These are phyloP conservation scores for Chironomus riparius DNA, from an alignment of 2,888 invertebrate genomes.

Conservation along the genomic window DNA sequence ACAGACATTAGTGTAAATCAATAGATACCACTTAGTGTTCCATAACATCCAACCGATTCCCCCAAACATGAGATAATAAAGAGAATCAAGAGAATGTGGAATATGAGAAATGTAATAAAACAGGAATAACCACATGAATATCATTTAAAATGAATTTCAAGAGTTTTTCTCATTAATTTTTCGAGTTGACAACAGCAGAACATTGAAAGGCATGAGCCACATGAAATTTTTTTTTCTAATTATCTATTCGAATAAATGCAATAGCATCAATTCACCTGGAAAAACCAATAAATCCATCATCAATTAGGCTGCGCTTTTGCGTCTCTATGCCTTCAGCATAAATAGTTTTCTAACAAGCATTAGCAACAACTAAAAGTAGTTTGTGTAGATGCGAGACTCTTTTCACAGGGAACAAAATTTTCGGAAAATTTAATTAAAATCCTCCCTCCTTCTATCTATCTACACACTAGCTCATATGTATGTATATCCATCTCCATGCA, in stretches of 20 bases:
- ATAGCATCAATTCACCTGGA: constrained; percentile 7
- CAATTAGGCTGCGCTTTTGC: constrained; percentile 3
- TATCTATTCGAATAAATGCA: neutral
- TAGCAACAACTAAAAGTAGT: neutral
- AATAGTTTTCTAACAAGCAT: neutral
- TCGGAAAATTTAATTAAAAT: constrained; percentile 5
- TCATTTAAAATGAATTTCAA: too few relatives aligned
- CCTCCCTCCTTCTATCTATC: neutral
- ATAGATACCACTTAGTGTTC: too few relatives aligned
- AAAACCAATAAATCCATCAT: constrained; percentile 12
- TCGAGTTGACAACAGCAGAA: neutral
- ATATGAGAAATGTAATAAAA: too few relatives aligned
- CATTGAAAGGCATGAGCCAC: too few relatives aligned
- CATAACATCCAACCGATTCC: too few relatives aligned
- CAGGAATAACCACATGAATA: too few relatives aligned
- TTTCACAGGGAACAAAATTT: constrained; percentile 2
- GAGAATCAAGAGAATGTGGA: too few relatives aligned
- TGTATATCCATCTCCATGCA: too few relatives aligned
- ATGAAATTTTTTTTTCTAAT: neutral
- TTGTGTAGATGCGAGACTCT: neutral
- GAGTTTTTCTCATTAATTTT: neutral
- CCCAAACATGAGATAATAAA: too few relatives aligned
- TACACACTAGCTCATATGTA: too few relatives aligned
- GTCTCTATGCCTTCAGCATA: constrained; percentile 4
- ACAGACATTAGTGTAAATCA: too few relatives aligned